phyloP scores from a whole-genome alignment of 2,888 invertebrate species.

The Ischnura elegans region DNA sequence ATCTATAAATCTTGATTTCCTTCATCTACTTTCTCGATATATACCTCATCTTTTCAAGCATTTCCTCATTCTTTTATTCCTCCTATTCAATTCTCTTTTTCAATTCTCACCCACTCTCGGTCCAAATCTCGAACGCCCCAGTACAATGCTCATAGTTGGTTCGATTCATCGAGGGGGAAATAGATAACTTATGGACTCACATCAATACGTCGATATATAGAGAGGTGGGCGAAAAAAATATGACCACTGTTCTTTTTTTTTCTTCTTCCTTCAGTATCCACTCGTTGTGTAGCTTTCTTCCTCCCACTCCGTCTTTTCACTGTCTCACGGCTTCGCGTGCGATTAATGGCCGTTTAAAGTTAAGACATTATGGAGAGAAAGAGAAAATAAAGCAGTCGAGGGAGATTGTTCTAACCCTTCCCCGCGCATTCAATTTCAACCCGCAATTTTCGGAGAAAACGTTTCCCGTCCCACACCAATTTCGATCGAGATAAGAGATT shows the following conservation, averaged over 20 bases:
- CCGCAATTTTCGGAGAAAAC: conserved; percentile 50
- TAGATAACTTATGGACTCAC: neutral
- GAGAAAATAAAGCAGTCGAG: neutral
- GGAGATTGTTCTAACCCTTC: conserved; percentile 49
- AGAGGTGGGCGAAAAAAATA: neutral
- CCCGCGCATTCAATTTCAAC: conserved; percentile 44
- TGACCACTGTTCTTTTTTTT: neutral
- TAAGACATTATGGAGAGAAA: conserved; percentile 47
- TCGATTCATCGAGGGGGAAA: neutral
- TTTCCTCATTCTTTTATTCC: too few relatives aligned
- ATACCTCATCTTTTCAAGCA: too few relatives aligned
- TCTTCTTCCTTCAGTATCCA: neutral
- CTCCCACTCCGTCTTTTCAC: neutral
- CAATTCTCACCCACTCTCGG: too few relatives aligned
- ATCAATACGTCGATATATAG: neutral
- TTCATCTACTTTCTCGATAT: too few relatives aligned
- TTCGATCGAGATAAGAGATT: conserved; percentile 48
- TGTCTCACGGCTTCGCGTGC: conserved; percentile 9
- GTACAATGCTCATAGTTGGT: too few relatives aligned
- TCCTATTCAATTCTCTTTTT: too few relatives aligned
- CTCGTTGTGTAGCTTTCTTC: neutral
- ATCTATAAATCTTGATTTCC: too few relatives aligned
- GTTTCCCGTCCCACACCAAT: conserved; percentile 47
- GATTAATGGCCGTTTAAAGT: conserved; percentile 53
- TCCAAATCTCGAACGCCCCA: too few relatives aligned